A percentile compares a stretch with the other conserved stretches of the same genome.
Evolutionary conservation across 2,888 invertebrate species (phyloP).

Genomic region (Unio delphinus): DNA sequence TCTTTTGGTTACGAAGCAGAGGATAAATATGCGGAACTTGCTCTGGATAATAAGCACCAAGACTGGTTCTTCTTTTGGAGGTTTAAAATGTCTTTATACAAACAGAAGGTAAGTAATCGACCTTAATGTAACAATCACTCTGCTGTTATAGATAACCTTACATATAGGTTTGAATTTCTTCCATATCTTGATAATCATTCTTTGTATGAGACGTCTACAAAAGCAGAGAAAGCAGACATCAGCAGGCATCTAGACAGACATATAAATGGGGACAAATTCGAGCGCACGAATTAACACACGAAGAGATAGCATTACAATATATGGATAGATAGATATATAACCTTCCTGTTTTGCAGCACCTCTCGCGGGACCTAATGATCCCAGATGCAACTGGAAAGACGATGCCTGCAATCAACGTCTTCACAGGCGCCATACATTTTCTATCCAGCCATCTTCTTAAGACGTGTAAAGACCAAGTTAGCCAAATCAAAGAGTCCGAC

Average conservation of each 20-base stretch:
- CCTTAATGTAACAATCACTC: too few relatives aligned
- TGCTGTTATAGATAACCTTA: too few relatives aligned
- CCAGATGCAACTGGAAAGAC: not conserved
- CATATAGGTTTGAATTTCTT: too few relatives aligned
- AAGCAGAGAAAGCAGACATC: too few relatives aligned
- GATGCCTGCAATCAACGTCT: not conserved
- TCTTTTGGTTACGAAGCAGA: constrained; percentile 5
- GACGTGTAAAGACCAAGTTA: not conserved
- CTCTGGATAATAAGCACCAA: not conserved
- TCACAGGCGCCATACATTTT: not conserved
- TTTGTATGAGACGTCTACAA: too few relatives aligned
- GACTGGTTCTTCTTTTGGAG: constrained; percentile 4
- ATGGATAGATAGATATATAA: too few relatives aligned
- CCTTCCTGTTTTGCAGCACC: not conserved
- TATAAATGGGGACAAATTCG: too few relatives aligned
- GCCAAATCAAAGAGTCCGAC: not conserved
- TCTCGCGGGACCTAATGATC: not conserved
- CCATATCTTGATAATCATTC: too few relatives aligned
- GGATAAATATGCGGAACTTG: constrained; percentile 2
- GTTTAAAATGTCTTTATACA: constrained; percentile 5
- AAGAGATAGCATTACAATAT: too few relatives aligned
- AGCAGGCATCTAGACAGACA: too few relatives aligned
- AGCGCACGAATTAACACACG: too few relatives aligned
- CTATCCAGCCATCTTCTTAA: not conserved
- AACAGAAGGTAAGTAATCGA: not conserved